These are phyloP conservation scores for Bufotes viridis DNA, from an alignment of 2,797 vertebrate genomes.

Conservation along the genomic window DNA sequence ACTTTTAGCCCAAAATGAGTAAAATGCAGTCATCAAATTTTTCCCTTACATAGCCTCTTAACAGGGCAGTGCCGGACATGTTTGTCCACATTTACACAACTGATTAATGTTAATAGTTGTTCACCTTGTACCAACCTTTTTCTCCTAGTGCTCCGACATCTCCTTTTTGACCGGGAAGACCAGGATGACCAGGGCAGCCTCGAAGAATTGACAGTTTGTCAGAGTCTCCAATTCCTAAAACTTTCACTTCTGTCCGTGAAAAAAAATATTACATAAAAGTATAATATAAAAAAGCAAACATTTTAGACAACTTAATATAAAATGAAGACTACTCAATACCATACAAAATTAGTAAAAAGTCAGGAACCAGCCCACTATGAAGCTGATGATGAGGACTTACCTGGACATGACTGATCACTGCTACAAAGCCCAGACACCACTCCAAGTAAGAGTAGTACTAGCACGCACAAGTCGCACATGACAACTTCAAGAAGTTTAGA, in stretches of 20 bases:
- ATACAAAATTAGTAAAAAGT: too few species aligned
- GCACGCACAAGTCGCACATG: background rate
- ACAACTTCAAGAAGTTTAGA: background rate
- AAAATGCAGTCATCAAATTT: too few species aligned
- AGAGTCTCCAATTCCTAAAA: conserved; percentile 28
- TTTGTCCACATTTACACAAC: too few species aligned
- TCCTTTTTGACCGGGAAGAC: conserved; percentile 27
- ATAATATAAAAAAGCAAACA: background rate
- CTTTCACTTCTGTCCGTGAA: conserved; percentile 26
- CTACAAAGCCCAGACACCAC: background rate
- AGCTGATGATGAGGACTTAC: background rate
- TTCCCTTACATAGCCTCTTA: too few species aligned
- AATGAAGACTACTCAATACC: too few species aligned
- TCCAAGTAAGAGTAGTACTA: background rate
- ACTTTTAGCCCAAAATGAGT: too few species aligned
- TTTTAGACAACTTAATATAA: too few species aligned
- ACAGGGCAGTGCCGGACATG: too few species aligned
- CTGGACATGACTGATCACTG: background rate
- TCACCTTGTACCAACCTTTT: conserved; percentile 9
- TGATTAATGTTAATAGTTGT: too few species aligned
- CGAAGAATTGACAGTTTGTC: conserved; percentile 34
- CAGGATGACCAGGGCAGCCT: conserved; percentile 29
- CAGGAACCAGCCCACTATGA: too few species aligned
- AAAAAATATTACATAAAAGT: background rate
- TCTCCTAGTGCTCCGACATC: conserved; percentile 14